phyloP scores from a whole-genome alignment of 2,113 vertebrate genomes.

The Vombatus ursinus region DNA sequence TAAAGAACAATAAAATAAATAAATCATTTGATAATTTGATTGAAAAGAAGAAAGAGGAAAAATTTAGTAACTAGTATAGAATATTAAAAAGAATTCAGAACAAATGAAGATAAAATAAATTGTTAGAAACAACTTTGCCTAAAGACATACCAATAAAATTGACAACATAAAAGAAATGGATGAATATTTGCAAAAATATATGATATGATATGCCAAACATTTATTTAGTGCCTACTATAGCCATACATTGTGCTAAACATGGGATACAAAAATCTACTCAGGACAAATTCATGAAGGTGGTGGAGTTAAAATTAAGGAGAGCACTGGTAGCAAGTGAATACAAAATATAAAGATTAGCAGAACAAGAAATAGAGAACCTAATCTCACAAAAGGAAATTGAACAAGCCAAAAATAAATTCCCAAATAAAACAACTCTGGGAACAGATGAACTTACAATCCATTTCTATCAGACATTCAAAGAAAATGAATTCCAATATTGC shows the following conservation, averaged over 20 bases:
- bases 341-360: background rate
- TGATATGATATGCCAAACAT: background rate
- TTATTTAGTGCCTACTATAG: background rate
- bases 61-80: background rate
- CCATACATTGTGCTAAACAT: background rate
- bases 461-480: background rate
- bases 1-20: background rate
- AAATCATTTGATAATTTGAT: background rate
- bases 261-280: background rate
- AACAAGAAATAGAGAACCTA: background rate
- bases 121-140: background rate
- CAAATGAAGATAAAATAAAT: background rate
- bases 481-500: background rate
- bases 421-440: background rate
- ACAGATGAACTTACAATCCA: background rate
- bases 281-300: no score
- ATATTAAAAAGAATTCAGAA: background rate
- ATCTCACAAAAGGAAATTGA: background rate
- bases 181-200: background rate
- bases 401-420: background rate
- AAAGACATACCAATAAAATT: background rate
- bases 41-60: background rate
- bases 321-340: background rate
- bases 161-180: background rate
- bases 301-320: background rate